Evolutionary conservation across 1,140 invertebrate species (phyloP).

Genomic region (Aphelenchoides fujianensis): DNA sequence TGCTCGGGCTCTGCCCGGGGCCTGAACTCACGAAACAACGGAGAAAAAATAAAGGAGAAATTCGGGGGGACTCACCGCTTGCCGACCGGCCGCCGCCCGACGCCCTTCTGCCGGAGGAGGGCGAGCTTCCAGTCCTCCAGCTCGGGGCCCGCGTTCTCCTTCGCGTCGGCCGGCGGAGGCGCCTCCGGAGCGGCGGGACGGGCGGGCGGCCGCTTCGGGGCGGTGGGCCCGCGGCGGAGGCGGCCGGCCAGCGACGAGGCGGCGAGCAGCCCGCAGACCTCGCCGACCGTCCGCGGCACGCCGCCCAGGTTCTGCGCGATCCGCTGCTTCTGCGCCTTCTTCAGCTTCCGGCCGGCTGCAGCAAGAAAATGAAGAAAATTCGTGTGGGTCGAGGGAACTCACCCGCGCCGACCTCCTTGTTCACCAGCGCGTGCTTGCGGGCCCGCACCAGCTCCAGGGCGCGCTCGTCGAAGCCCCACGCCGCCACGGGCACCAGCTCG

Average conservation of each 20-base stretch:
- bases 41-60: background rate
- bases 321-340: conserved; percentile 17
- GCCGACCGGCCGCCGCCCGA: background rate
- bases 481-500: conserved; percentile 24
- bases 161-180: background rate
- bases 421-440: conserved; percentile 32
- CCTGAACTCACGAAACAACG: too few relatives aligned
- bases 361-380: conserved; percentile 18
- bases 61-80: background rate
- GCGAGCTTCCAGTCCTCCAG: background rate
- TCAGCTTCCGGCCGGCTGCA: conserved; percentile 25
- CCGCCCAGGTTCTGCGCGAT: conserved; percentile 13
- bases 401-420: conserved; percentile 26
- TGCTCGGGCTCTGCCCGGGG: background rate
- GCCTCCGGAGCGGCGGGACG: background rate
- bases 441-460: conserved; percentile 17
- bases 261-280: background rate
- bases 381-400: background rate
- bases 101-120: background rate
- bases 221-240: background rate
- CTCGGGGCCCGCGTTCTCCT: background rate
- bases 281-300: conserved; percentile 19
- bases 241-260: background rate
- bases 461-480: conserved; percentile 31
- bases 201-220: background rate